phyloP scores from a whole-genome alignment of 2,888 invertebrate species.

The Drosophila paramelanica region DNA sequence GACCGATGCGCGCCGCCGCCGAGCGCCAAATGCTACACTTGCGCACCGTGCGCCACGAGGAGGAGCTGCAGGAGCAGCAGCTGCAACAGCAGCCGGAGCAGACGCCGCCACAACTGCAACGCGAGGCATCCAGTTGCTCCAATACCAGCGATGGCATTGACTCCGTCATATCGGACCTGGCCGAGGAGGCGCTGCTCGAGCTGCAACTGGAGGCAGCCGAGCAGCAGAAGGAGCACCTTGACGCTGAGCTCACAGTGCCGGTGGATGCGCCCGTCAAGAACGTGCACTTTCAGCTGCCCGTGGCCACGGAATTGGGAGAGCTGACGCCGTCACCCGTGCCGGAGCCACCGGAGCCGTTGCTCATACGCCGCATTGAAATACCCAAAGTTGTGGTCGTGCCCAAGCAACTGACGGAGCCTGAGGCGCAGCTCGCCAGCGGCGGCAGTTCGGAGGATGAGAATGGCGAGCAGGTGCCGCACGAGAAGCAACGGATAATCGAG shows the following conservation, averaged over 20 bases:
- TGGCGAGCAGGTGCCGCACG: slow-evolving; percentile 51
- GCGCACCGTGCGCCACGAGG: slow-evolving; percentile 78
- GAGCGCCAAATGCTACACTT: slow-evolving; percentile 74
- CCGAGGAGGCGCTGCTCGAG: slow-evolving; percentile 81
- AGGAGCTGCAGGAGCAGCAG: slow-evolving; percentile 60
- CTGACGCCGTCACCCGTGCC: slow-evolving; percentile 4
- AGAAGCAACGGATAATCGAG: slow-evolving; percentile 81
- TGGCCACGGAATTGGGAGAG: slow-evolving; percentile 5
- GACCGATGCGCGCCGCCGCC: slow-evolving; percentile 75
- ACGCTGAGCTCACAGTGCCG: slow-evolving; percentile 13
- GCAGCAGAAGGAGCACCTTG: slow-evolving; percentile 51
- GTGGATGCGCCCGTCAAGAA: slow-evolving; percentile 35
- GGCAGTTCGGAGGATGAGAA: slow-evolving; percentile 47
- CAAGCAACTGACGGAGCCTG: slow-evolving; percentile 23
- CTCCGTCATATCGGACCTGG: slow-evolving; percentile 82
- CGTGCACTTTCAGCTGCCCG: slow-evolving; percentile 62
- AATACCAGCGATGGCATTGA: slow-evolving; percentile 83
- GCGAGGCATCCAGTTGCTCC: slow-evolving; percentile 77
- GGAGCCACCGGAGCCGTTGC: slow-evolving; percentile 34
- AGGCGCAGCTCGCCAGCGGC: slow-evolving; percentile 12
- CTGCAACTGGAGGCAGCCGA: slow-evolving; percentile 81
- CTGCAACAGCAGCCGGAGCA: slow-evolving; percentile 50
- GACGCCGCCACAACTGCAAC: slow-evolving; percentile 54
- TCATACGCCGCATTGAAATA: slow-evolving; percentile 70
- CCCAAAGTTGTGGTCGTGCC: slow-evolving; percentile 61